A percentile compares a stretch with the other conserved stretches of the same genome.
These are phyloP conservation scores for Phyto melanocephala DNA, from an alignment of 2,888 invertebrate species.

Conservation along the genomic window DNA sequence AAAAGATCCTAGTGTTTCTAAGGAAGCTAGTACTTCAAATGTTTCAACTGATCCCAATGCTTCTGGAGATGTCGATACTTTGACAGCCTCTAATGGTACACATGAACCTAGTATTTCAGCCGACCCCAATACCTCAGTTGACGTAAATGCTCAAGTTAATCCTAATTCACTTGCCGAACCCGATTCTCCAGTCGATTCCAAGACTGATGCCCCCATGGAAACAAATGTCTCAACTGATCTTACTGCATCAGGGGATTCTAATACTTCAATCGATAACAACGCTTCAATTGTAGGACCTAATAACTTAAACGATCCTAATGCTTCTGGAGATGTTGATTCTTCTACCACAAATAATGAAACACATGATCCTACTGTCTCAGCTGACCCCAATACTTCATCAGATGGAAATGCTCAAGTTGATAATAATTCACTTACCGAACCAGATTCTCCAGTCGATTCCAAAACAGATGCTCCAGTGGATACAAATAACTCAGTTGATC, in stretches of 20 bases:
- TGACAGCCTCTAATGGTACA: conserved; percentile 32
- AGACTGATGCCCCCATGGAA: conserved; percentile 35
- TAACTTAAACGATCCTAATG: conserved; percentile 39
- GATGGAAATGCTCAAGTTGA: no score
- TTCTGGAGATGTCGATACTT: neutral
- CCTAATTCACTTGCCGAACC: conserved; percentile 52
- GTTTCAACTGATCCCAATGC: conserved; percentile 43
- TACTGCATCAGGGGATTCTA: neutral
- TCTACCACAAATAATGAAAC: conserved; percentile 28
- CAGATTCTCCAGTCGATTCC: conserved; percentile 35
- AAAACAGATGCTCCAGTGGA: conserved; percentile 24
- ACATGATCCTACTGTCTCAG: no score
- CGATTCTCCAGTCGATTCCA: conserved; percentile 33
- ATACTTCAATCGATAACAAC: conserved; percentile 41
- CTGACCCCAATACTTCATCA: conserved; percentile 25
- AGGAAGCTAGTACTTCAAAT: conserved; percentile 3
- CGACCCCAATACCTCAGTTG: conserved; percentile 24
- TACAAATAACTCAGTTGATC: no score
- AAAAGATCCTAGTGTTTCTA: conserved; percentile 21
- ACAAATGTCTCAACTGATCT: conserved; percentile 37
- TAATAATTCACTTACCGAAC: conserved; percentile 48
- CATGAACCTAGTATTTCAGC: no score
- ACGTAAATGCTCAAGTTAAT: no score
- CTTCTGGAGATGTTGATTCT: conserved; percentile 1
- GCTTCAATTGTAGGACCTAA: conserved; percentile 5